Base-by-base conservation (phyloP, 2,888 invertebrate genomes). In the Crioceris asparagi region DNA sequence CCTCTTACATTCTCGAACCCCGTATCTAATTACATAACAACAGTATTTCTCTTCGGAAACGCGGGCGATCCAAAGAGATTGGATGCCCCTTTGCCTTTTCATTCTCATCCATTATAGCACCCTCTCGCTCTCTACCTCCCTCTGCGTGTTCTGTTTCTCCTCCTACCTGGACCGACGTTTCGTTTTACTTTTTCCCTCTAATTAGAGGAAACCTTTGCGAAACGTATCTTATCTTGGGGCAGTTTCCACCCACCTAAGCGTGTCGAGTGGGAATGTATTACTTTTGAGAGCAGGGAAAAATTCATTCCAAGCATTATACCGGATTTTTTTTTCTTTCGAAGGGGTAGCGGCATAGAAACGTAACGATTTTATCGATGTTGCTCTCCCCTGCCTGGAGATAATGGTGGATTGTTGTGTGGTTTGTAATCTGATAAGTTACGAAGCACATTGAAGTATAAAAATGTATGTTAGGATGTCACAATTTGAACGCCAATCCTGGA, bases 1-100 rank as follows among this genome's bases (percentile, higher is more conserved):
- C 56, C 55, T 53, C 54, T 56, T 51, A 53, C 11, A 56, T 55
- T 53, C 55, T 52, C 55, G 51, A 54, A 55, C 55, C 57, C 54
- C 55, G 58, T 58, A 57, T 56, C 60, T 60, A 60, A 61, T 61
- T 61, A 61, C n/a, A n/a, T n/a, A n/a, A n/a, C n/a, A n/a, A n/a
- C 55, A 53, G 54, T 60, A 59, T 57, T 57, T 58, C 59, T 58
- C 56, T 54, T 51, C 50, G 56, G 55, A 53, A 52, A 52, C n/a
- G n/a, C n/a, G n/a, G n/a, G n/a, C n/a, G n/a, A n/a, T n/a, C 41
- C 52, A 44, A 40, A 39, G 49, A 52, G 49, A 51, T 52, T 53
- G 50, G 51, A 47, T 51, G 47, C 45, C 40, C 29, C 27, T 35
- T 32, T 34, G 37, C 38, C 38, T 44, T 38, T 43, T 45, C 45